Base-by-base conservation (phyloP, 2,113 vertebrate species). In the Columba janthina region DNA sequence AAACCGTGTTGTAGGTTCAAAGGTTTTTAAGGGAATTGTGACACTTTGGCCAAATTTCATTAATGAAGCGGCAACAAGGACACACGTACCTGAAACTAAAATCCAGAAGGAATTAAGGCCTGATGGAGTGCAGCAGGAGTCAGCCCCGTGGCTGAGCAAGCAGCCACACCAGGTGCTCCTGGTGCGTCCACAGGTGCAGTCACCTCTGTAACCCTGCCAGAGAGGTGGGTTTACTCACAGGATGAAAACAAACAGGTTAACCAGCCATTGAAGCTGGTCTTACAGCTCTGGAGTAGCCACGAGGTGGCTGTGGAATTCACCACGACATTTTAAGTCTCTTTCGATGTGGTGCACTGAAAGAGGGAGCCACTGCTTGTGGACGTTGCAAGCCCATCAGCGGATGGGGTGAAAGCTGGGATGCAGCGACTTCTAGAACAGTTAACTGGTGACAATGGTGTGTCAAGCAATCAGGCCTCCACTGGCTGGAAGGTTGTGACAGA, bases 111-210 rank as follows among this genome's bases (percentile, higher is more conserved):
- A 75, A 66, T 9, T 34, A 34, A 70, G 24, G 24, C 28, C 12
- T 71, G 31, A 15, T 4, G 22, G 65, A 40, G 5, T 0, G 1
- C 26, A 67, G 62, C 15, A 13, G 3, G 36, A 17, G 15, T 67
- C 57, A 44, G 20, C 26, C 50, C 38, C 9, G 1, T 17, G 48
- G 24, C 25, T 62, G 62, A 57, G 38, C 36, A 53, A n/a, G 42
- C n/a, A 38, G 7, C 50, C 29, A 9, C n/a, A 54, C 10, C 11
- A 10, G 36, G 14, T 32, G 31, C 19, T 34, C 22, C 29, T 0
- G 2, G 1, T 58, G 5, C 7, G 15, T 48, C 34, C 21, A 12
- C 20, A 54, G 14, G 20, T 1, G 4, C 21, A 5, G 3, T n/a
- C 0, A 0, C 21, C 19, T 42, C 46, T 13, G 8, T 60, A 36